Base-by-base conservation (phyloP, 2,113 vertebrate species). In the Dipodomys spectabilis region DNA sequence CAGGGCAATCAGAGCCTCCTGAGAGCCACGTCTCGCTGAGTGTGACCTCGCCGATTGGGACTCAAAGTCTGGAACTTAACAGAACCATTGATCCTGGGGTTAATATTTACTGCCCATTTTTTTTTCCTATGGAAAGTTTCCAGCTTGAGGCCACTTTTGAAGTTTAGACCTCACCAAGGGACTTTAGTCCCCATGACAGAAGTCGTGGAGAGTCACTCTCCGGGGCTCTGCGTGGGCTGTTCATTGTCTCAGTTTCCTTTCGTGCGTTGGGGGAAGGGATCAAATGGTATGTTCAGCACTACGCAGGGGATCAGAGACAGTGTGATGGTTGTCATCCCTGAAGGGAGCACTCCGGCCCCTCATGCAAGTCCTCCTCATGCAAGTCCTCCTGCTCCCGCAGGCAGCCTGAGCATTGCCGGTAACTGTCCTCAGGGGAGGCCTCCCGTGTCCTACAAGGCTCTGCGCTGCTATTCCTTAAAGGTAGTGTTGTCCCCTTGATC, bases 61-160 rank as follows among this genome's bases (percentile, higher is more conserved):
- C 91, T 57, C 53, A 57, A 57, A 44, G 10, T 0, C 6, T 7
- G 91, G n/a, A 68, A 96, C 96, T 96, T 87, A 92, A 92, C 97
- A 57, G 82, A 90, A 82, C 44, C 7, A 96, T 96, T 86, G 97
- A 97, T 96, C 94, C 0, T 0, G 30, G 12, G 77, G 94, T 92
- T 96, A 98, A 97, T 97, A 94, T 98, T 98, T 96, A 86, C 82
- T 86, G 77, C 95, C 82, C 69, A 71, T 94, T 72, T 88, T 57
- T 57, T 57, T 16, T 28, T 77, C 82, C 92, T 60, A 12, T 87
- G 93, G 96, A 95, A 32, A 1, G 32, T 32, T 27, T 75, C 86
- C 89, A 94, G 73, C 2, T 8, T 10, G 83, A 84, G 90, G 94
- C 64, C 68, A 72, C 90, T 91, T 89, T 93, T 80, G 90, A 92